A percentile compares a stretch with the other conserved stretches of the same genome.
These are phyloP conservation scores for Cylindroiulus punctatus DNA, from an alignment of 2,888 invertebrate species.

Conservation along the genomic window DNA sequence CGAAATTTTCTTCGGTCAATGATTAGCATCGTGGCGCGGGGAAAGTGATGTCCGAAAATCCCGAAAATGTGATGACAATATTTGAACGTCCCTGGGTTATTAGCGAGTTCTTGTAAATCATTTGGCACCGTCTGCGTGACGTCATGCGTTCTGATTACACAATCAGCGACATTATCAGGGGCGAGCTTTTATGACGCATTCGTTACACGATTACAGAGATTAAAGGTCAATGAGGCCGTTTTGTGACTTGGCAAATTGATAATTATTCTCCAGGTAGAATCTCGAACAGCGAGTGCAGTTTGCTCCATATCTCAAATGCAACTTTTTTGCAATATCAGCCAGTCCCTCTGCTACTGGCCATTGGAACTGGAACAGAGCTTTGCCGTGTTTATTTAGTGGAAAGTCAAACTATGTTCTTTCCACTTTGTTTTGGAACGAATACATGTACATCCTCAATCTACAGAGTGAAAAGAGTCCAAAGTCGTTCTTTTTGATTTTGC, in stretches of 20 bases:
- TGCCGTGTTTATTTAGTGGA: background rate
- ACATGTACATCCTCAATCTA: background rate
- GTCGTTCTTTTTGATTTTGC: too few species aligned
- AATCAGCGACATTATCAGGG: background rate
- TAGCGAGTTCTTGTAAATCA: too few species aligned
- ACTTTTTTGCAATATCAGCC: background rate
- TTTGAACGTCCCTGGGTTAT: background rate
- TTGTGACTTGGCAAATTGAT: conserved; percentile 37
- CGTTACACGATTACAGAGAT: background rate
- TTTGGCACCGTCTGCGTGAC: background rate
- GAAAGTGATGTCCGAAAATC: too few species aligned
- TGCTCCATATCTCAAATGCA: background rate
- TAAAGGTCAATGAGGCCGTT: conserved; percentile 20
- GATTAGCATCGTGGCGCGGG: too few species aligned
- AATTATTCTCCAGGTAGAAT: background rate
- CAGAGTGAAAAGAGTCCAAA: too few species aligned
- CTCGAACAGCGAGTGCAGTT: background rate
- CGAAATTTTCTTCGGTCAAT: too few species aligned
- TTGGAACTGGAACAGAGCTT: background rate
- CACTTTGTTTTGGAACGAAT: too few species aligned
- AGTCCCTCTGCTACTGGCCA: background rate
- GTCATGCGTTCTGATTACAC: background rate
- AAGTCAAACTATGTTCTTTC: background rate
- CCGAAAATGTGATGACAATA: too few species aligned
- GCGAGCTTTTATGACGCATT: background rate